A percentile compares a stretch with the other conserved stretches of the same genome.
These are phyloP conservation scores for Crypturellus undulatus DNA, from an alignment of 2,113 vertebrate species.

Conservation along the genomic window DNA sequence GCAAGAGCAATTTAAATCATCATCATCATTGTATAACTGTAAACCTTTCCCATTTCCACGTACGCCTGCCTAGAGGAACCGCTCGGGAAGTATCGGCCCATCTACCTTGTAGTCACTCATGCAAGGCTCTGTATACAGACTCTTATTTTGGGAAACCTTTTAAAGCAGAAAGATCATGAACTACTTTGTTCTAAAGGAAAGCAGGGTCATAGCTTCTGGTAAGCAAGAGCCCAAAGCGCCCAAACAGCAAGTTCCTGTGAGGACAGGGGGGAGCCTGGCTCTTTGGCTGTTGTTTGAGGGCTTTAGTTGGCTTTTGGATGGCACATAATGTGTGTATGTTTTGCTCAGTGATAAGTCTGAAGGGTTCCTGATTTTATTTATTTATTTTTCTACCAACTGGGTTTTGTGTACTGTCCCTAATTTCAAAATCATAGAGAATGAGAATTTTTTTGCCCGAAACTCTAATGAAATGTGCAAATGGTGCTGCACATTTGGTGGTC, in stretches of 20 bases:
- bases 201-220: not conserved
- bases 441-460: not conserved
- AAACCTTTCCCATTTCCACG: not conserved
- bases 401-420: not conserved
- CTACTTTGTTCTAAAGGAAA: not conserved
- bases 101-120: not conserved
- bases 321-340: rapidly evolving
- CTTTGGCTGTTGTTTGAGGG: not conserved
- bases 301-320: not conserved
- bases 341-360: not conserved
- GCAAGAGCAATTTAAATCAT: constrained; percentile 4
- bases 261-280: not conserved
- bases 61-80: not conserved
- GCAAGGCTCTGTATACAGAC: not conserved
- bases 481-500: not conserved
- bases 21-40: not conserved
- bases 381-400: not conserved
- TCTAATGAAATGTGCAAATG: not conserved
- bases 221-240: not conserved
- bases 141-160: not conserved
- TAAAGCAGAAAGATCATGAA: rapidly evolving
- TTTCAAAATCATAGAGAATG: not conserved
- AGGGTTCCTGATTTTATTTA: not conserved
- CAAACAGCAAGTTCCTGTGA: not conserved
- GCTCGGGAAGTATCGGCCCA: not conserved